These are phyloP conservation scores for Rhimphoctona megacephalus DNA, from an alignment of 2,888 invertebrate genomes.

Conservation along the genomic window DNA sequence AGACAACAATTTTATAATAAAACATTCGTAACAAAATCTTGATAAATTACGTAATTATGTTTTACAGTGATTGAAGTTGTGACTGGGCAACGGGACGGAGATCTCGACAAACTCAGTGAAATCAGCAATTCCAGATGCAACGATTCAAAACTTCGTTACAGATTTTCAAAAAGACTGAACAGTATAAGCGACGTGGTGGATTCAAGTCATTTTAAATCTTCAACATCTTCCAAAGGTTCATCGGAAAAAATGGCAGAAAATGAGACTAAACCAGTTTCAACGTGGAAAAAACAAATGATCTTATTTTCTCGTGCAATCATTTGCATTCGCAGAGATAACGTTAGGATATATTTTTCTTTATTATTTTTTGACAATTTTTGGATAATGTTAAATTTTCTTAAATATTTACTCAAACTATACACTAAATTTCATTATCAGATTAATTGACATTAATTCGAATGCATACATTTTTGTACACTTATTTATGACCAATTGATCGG, in stretches of 20 bases:
- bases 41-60: neutral
- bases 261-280: conserved; percentile 75
- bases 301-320: conserved; percentile 85
- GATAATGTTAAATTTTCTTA: no score
- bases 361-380: neutral
- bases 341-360: conserved; percentile 69
- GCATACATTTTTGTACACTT: no score
- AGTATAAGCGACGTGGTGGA: conserved; percentile 19
- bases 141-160: conserved; percentile 36
- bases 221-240: conserved; percentile 1
- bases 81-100: conserved; percentile 86
- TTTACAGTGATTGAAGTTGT: conserved; percentile 88
- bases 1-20: neutral
- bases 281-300: conserved; percentile 84
- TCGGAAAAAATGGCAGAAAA: conserved; percentile 16
- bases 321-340: conserved; percentile 84
- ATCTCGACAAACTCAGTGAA: conserved; percentile 82
- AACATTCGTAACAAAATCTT: neutral
- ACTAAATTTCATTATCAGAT: no score
- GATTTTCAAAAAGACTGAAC: neutral
- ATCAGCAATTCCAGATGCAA: conserved; percentile 58
- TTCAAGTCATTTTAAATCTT: conserved; percentile 8
- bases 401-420: no score
- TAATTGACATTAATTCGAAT: no score
- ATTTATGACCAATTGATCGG: no score